A percentile compares a stretch with the other conserved stretches of the same genome.
Evolutionary conservation across 2,888 invertebrate species (phyloP).

Genomic region (Agrochola lota): DNA sequence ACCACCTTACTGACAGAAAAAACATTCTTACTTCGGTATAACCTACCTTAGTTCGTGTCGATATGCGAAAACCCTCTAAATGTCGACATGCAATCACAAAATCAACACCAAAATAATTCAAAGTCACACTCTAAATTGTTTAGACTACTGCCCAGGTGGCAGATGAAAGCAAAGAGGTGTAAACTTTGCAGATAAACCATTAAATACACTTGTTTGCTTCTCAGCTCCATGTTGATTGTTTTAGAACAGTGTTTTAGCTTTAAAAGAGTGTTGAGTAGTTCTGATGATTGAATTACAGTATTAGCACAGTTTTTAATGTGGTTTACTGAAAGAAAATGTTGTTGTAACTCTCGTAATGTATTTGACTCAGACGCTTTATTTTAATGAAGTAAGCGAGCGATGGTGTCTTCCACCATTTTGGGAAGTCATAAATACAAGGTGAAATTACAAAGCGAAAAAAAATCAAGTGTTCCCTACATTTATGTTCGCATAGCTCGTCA

Average conservation of each 20-base stretch:
- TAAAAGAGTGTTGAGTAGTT: slow-evolving; percentile 13
- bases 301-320: not conserved
- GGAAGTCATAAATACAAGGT: too few species aligned
- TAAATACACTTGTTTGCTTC: slow-evolving; percentile 43
- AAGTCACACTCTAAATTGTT: slow-evolving; percentile 39
- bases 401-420: not conserved
- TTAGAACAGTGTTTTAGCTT: slow-evolving; percentile 12
- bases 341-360: too few species aligned
- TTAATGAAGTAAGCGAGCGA: not conserved
- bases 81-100: slow-evolving; percentile 13
- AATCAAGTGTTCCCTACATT: too few species aligned
- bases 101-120: slow-evolving; percentile 32
- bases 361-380: not conserved
- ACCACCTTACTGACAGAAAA: too few species aligned
- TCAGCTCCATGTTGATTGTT: slow-evolving; percentile 36
- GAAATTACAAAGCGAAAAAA: too few species aligned
- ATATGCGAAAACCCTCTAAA: not conserved
- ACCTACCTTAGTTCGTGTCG: not conserved
- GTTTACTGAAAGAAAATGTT: not conserved
- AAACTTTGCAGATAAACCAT: slow-evolving; percentile 47
- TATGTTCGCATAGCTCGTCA: too few species aligned
- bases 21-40: too few species aligned
- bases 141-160: slow-evolving; percentile 50
- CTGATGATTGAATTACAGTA: slow-evolving; percentile 26
- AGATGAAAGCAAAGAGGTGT: slow-evolving; percentile 52